phyloP scores from a whole-genome alignment of 2,113 vertebrate genomes.

The Pterocles burchelli region DNA sequence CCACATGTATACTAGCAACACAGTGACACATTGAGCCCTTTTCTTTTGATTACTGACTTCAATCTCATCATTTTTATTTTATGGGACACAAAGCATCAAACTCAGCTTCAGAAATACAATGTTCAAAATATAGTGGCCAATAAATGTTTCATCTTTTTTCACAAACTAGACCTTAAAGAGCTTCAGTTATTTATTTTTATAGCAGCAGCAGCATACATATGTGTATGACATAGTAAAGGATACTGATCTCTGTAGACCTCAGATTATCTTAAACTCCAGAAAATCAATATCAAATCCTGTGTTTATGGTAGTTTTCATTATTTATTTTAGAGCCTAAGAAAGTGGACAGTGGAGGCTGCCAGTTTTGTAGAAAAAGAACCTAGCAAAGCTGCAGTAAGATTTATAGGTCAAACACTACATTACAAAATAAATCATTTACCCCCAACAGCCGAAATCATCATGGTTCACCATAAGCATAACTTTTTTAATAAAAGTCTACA shows the following conservation, averaged over 20 bases:
- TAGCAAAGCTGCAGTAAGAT: neutral
- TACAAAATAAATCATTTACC: neutral
- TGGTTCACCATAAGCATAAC: neutral
- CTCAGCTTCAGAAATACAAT: conserved; percentile 59
- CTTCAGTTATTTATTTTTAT: conserved; percentile 67
- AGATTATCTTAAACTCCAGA: conserved; percentile 62
- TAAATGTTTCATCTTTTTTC: conserved; percentile 55
- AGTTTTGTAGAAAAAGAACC: neutral
- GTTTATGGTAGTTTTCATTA: conserved; percentile 56
- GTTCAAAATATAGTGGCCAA: conserved; percentile 55
- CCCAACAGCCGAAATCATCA: neutral
- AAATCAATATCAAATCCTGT: conserved; percentile 63
- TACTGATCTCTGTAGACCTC: conserved; percentile 53
- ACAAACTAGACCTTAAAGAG: conserved; percentile 58
- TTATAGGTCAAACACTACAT: neutral
- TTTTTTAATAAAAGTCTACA: neutral
- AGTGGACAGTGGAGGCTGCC: neutral
- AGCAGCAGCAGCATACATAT: conserved; percentile 35
- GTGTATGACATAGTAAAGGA: conserved; percentile 54
- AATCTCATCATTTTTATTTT: conserved; percentile 64
- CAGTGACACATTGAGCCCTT: conserved; percentile 21
- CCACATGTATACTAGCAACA: neutral
- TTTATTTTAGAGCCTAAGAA: conserved; percentile 49
- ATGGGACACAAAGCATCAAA: conserved; percentile 48
- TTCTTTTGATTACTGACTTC: conserved; percentile 55